Evolutionary conservation across 2,888 invertebrate genomes (phyloP), one percentile per base, ranked within the genome.

Genomic region (Nomada ruficornis): DNA sequence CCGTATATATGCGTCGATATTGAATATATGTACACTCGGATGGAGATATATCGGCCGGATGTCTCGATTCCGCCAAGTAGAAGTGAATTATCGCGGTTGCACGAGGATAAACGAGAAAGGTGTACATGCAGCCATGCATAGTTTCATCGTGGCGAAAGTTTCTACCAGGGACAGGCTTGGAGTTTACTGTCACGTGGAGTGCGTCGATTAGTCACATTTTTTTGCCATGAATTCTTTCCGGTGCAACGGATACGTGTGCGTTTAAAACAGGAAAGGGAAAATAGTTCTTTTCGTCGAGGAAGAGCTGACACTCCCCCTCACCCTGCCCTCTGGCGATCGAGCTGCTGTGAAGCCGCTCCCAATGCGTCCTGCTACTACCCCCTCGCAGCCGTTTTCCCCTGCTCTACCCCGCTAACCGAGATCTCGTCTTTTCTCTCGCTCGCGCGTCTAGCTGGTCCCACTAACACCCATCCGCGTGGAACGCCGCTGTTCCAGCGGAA

Each of bases 401-500:
- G 55, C 83, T 74, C 71, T 71, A 62, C 77, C 63, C 62, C 65
- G 62, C 74, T 78, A 73, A 79, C 78, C 81, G 74, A 82, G 74
- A 83, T 83, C 67, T 15, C 44, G 64, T 50, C 72, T 57, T 68
- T 60, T 29, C 70, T 77, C 79, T 59, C 82, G 60, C 60, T 73
- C 64, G 55, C 67, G 47, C 70, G 47, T 72, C 63, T 78, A 77
- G 75, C 76, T 85, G 80, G 83, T 69, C 74, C 77, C 83, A 73
- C 83, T 86, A 86, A 88, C 84, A 84, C 86, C 85, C 86, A 85
- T 89, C 80, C 63, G 75, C 74, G 64, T 75, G 83, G 60, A 74
- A 80, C 77, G 64, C 68, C 68, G 71, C 73, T 80, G 80, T 71
- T 74, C 69, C 84, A 80, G 60, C 74, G 72, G 60, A 84, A 84